phyloP scores from a whole-genome alignment of 1,140 invertebrate genomes.

The Olivierus martensii region DNA sequence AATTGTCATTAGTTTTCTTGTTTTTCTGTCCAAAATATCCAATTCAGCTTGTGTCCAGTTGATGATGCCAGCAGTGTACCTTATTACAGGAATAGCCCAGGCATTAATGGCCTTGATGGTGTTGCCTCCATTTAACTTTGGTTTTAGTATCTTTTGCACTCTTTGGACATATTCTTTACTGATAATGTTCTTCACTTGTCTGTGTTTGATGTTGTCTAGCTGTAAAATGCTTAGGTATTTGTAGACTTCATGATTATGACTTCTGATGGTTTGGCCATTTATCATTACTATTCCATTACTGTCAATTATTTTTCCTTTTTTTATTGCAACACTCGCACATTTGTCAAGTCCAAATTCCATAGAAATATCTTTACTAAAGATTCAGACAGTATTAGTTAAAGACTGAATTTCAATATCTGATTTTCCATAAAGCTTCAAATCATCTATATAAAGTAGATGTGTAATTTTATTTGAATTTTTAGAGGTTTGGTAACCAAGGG shows the following conservation, averaged over 20 bases:
- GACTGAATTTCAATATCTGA: neutral
- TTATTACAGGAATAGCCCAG: too few species aligned
- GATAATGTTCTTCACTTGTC: neutral
- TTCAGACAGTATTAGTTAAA: neutral
- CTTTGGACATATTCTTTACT: neutral
- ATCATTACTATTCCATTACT: too few species aligned
- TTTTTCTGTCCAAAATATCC: too few species aligned
- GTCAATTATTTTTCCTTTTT: neutral
- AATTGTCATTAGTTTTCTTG: too few species aligned
- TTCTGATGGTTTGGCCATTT: neutral
- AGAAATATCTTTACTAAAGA: neutral
- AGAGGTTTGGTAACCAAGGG: neutral
- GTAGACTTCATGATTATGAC: neutral
- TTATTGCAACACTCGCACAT: neutral
- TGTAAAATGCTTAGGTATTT: neutral
- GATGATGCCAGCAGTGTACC: too few species aligned
- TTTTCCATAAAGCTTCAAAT: neutral
- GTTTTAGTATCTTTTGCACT: neutral
- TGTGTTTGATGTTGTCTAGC: neutral
- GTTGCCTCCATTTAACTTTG: neutral
- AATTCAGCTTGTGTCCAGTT: too few species aligned
- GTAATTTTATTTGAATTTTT: neutral
- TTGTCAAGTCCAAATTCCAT: neutral
- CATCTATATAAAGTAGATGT: neutral
- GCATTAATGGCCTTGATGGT: neutral